Base-by-base conservation (phyloP, 2,113 vertebrate genomes). In the Xiphias gladius region DNA sequence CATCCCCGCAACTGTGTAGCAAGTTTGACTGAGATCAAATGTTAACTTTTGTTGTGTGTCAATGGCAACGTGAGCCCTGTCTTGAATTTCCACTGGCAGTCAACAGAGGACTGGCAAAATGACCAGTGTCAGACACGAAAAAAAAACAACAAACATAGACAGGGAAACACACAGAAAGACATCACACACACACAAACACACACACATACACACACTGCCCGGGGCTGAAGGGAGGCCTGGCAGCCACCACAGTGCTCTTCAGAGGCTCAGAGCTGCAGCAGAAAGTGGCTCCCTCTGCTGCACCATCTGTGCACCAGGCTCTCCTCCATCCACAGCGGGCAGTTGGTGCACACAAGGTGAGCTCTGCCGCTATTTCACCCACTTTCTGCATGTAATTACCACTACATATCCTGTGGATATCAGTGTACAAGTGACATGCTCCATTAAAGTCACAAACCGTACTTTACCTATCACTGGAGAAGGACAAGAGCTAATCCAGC, bases 231-330 rank as follows among this genome's bases (percentile, higher is more conserved):
- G 59, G 76, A 89, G 91, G 88, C 92, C 88, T 89, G 91, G 85
- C 91, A 92, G 87, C 70, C 70, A 69, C 48, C 70, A 74, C 73
- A 58, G 70, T 65, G 84, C 64, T 73, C 86, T 89, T 90, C 90
- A 87, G 58, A 86, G 83, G 76, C 86, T 89, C 82, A 78, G 64
- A 84, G 90, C 76, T 67, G 85, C 68, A 85, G 84, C 73, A 90
- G 54, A 76, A 67, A 92, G 85, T 88, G 87, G 91, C 91, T 92
- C 94, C 94, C 94, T 93, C 94, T 94, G 91, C 91, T 91, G 92
- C 86, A 86, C 91, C 91, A 89, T 90, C 91, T 91, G 94, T 78
- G 90, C 90, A 91, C 75, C 35, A 67, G 87, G 90, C 84, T 76
- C 70, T 54, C 6, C 73, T 90, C 88, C 78, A 76, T 52, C 75